Conservation (phyloP, 1,140 invertebrate genomes). For the Phthorimaea operculella region DNA sequence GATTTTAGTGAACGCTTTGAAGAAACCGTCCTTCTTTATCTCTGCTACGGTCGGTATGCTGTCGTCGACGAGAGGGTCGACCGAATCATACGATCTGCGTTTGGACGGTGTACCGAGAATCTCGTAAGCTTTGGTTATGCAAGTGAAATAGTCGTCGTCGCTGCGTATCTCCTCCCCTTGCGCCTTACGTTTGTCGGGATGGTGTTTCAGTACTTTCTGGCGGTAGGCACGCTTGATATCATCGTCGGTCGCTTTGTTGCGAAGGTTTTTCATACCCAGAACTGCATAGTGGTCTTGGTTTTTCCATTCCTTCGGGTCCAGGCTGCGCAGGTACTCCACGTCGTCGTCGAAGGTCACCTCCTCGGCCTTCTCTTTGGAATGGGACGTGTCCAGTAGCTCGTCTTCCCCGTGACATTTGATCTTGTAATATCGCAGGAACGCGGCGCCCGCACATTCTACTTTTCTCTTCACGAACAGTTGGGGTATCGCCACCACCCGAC, state of each 20-base stretch:
- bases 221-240: conserved; percentile 94
- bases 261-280: conserved; percentile 84
- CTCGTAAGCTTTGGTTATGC: conserved; percentile 92
- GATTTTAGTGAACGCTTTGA: conserved; percentile 79
- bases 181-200: conserved; percentile 96
- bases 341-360: conserved; percentile 81
- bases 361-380: conserved; percentile 69
- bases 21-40: conserved; percentile 85
- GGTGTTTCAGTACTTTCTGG: conserved; percentile 93
- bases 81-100: conserved; percentile 92
- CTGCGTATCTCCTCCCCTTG: conserved; percentile 84
- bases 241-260: conserved; percentile 86
- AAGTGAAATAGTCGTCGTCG: conserved; percentile 97
- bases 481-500: conserved; percentile 42
- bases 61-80: conserved; percentile 96
- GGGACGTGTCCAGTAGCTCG: conserved; percentile 42
- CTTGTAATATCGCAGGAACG: conserved; percentile 57
- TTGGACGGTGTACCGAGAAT: conserved; percentile 84
- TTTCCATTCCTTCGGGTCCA: conserved; percentile 98
- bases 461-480: conserved; percentile 41
- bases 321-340: conserved; percentile 83
- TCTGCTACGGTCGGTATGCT: conserved; percentile 80
- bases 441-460: conserved; percentile 57
- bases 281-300: conserved; percentile 97
- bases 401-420: conserved; percentile 60